Percentiles rank a stretch among this genome's conserved stretches.
Conservation (phyloP, 1,140 invertebrate genomes). For the Neodiprion lecontei region DNA sequence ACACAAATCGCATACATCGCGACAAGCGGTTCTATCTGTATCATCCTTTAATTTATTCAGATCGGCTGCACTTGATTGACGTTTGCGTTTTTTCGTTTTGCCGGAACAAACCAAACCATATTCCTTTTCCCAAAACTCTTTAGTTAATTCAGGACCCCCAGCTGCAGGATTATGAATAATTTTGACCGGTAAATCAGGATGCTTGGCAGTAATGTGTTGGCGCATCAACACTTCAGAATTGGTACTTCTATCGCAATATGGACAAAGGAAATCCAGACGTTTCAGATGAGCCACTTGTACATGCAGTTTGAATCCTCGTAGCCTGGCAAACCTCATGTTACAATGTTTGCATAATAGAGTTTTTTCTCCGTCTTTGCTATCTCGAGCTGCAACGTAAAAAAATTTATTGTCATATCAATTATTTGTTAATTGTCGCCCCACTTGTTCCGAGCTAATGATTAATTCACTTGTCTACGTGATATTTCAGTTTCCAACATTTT, state of each 20-base stretch:
- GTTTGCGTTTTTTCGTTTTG: slow-evolving; percentile 36
- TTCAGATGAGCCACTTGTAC: slow-evolving; percentile 52
- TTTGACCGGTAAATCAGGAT: slow-evolving; percentile 39
- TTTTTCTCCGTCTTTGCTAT: slow-evolving; percentile 13
- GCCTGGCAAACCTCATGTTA: slow-evolving; percentile 38
- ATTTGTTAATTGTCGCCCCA: not conserved
- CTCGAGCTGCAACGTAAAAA: not conserved
- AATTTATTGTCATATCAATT: not conserved
- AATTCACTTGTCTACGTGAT: no score
- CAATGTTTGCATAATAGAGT: slow-evolving; percentile 55
- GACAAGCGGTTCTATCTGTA: not conserved
- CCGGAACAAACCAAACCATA: slow-evolving; percentile 44
- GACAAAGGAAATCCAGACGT: slow-evolving; percentile 48
- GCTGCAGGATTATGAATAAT: slow-evolving; percentile 41
- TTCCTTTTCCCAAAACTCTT: slow-evolving; percentile 56
- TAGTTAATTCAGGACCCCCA: slow-evolving; percentile 35
- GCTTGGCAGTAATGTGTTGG: slow-evolving; percentile 48
- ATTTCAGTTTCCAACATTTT: no score
- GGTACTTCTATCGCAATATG: slow-evolving; percentile 53
- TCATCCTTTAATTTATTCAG: slow-evolving; percentile 1
- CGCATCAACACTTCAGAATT: slow-evolving; percentile 45
- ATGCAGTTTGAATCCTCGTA: slow-evolving; percentile 56
- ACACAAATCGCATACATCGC: slow-evolving; percentile 43
- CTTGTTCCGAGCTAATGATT: not conserved
- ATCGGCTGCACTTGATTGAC: slow-evolving; percentile 16